A percentile compares a stretch with the other conserved stretches of the same genome.
Evolutionary conservation across 2,888 invertebrate genomes (phyloP).

Genomic region (Drosophila multiciliata): DNA sequence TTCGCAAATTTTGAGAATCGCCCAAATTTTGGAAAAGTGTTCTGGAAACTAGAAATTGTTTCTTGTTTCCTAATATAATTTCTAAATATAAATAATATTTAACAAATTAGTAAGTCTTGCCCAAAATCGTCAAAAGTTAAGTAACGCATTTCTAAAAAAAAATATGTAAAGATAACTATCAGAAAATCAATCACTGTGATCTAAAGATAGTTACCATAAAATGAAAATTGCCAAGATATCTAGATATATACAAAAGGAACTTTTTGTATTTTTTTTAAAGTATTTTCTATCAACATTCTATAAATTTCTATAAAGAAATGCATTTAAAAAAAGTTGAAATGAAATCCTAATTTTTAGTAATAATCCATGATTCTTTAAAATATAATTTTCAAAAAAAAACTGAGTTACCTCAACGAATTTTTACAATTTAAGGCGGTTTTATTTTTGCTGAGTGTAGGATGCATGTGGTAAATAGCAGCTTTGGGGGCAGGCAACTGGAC

Average conservation of each 20-base stretch:
- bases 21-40: not conserved
- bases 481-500: constrained; percentile 36
- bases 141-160: too few species aligned
- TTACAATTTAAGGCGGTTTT: not conserved
- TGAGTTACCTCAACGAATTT: not conserved
- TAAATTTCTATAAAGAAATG: not conserved
- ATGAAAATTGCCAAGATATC: too few species aligned
- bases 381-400: not conserved
- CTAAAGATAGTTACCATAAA: too few species aligned
- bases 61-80: not conserved
- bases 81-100: not conserved
- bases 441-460: not conserved
- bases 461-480: not conserved
- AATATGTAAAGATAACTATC: too few species aligned
- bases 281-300: not conserved
- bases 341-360: not conserved
- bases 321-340: not conserved
- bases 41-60: not conserved
- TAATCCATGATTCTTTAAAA: not conserved
- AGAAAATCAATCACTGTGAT: too few species aligned
- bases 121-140: too few species aligned
- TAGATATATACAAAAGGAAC: too few species aligned
- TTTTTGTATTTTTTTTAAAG: too few species aligned
- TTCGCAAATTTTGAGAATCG: too few species aligned
- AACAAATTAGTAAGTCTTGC: too few species aligned